Evolutionary conservation across 2,113 vertebrate species (phyloP).

Genomic region (Arvicanthis niloticus): DNA sequence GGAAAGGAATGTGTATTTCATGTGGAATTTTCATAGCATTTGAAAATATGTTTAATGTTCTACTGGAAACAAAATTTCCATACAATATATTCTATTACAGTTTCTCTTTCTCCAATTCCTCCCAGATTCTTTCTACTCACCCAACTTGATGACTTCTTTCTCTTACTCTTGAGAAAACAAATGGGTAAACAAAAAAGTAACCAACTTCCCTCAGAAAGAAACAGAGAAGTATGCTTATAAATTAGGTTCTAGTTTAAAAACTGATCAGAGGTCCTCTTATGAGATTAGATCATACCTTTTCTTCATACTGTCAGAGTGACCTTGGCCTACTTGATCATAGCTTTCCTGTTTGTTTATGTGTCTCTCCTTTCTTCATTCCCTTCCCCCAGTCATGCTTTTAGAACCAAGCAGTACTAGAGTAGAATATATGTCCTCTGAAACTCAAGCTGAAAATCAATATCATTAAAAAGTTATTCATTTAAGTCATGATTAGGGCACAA

Average conservation of each 20-base stretch:
- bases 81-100: background rate
- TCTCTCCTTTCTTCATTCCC: background rate
- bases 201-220: background rate
- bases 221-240: background rate
- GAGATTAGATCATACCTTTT: background rate
- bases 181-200: background rate
- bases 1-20: background rate
- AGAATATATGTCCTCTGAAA: background rate
- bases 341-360: background rate
- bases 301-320: background rate
- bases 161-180: background rate
- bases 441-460: background rate
- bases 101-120: background rate
- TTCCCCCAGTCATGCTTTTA: background rate
- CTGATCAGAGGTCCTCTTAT: background rate
- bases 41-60: background rate
- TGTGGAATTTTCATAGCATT: background rate
- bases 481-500: background rate
- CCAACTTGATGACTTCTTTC: background rate
- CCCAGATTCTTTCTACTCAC: background rate
- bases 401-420: background rate
- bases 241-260: background rate
- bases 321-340: background rate
- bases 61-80: background rate
- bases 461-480: background rate